phyloP scores from a whole-genome alignment of 2,113 vertebrate species.

The Tragelaphus scriptus region DNA sequence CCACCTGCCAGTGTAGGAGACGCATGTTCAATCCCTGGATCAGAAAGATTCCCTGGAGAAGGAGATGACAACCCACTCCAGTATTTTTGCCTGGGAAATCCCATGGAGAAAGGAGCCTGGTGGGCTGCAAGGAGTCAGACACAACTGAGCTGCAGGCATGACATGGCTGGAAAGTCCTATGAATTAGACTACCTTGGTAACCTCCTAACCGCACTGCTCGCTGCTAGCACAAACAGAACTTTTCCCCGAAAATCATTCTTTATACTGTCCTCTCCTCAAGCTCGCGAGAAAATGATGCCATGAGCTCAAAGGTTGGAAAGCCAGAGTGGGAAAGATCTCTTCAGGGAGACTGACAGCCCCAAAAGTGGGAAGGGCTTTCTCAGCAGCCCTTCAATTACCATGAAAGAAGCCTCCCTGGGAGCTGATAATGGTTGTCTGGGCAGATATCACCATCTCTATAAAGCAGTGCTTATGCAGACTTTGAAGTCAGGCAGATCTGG shows the following conservation, averaged over 20 bases:
- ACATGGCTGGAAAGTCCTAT: background rate
- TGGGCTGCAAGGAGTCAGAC: background rate
- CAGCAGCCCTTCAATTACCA: slow-evolving; percentile 34
- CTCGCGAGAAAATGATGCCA: background rate
- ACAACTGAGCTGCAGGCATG: background rate
- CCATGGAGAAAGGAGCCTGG: background rate
- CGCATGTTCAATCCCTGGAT: background rate
- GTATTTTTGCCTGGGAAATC: background rate
- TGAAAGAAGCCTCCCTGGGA: background rate
- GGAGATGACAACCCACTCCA: background rate
- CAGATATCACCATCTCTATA: background rate
- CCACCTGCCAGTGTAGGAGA: background rate
- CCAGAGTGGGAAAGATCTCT: background rate
- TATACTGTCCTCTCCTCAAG: background rate
- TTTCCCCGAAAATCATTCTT: background rate
- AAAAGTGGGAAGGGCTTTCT: background rate
- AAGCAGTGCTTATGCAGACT: slow-evolving; percentile 33
- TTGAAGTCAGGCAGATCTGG: slow-evolving; percentile 37
- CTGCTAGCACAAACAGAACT: background rate
- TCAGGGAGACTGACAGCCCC: background rate
- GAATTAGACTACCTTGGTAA: background rate
- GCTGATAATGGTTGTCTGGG: background rate
- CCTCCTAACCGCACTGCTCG: accelerated
- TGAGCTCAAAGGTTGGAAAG: slow-evolving; percentile 25
- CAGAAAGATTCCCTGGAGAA: background rate